These are phyloP conservation scores for Muschampia plurimacula DNA, from an alignment of 2,888 invertebrate genomes.

Conservation along the genomic window DNA sequence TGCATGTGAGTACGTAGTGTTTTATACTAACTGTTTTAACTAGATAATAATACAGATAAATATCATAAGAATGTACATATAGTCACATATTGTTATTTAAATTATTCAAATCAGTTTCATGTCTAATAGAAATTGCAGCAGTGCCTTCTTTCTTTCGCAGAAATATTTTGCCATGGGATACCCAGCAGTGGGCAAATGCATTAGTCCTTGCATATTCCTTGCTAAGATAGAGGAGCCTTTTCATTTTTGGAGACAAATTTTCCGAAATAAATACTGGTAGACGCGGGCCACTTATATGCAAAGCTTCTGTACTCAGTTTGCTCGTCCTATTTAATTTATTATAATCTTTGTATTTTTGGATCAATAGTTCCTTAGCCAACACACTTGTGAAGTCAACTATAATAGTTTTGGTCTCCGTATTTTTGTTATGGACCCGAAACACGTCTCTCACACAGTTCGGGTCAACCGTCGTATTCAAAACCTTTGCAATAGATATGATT, in stretches of 20 bases:
- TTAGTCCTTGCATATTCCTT: not conserved
- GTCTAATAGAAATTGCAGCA: not conserved
- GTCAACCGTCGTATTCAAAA: not conserved
- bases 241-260: not conserved
- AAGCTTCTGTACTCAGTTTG: not conserved
- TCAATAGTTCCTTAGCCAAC: not conserved
- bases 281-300: not conserved
- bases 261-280: not conserved
- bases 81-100: not conserved
- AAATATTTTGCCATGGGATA: not conserved
- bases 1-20: too few species aligned
- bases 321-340: not conserved
- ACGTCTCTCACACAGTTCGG: not conserved
- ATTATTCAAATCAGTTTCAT: not conserved
- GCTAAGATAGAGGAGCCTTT: not conserved
- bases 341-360: not conserved
- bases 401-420: not conserved
- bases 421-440: not conserved
- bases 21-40: too few species aligned
- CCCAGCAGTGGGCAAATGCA: not conserved
- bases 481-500: not conserved
- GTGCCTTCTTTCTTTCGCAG: not conserved
- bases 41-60: not conserved
- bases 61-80: not conserved
- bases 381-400: not conserved